A percentile compares a stretch with the other conserved stretches of the same genome.
phyloP scores from a whole-genome alignment of 2,797 vertebrate species.

The Anniella stebbinsi region DNA sequence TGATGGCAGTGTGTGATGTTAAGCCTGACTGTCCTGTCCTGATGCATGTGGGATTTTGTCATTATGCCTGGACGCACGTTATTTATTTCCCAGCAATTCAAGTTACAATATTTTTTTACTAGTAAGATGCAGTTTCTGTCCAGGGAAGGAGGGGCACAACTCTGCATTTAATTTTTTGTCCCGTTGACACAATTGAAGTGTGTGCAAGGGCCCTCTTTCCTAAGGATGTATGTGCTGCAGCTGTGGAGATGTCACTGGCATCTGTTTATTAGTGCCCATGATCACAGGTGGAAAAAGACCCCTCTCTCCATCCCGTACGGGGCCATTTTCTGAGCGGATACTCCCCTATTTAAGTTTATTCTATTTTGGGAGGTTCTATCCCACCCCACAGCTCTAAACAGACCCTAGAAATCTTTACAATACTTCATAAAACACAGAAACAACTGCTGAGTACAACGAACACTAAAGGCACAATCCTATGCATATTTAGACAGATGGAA shows the following conservation, averaged over 20 bases:
- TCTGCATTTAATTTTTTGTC: neutral
- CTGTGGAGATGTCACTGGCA: neutral
- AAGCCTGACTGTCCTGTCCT: no score
- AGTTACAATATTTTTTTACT: neutral
- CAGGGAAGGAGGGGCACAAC: neutral
- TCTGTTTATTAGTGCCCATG: neutral
- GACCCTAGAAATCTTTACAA: neutral
- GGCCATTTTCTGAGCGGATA: neutral
- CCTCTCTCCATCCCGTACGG: neutral
- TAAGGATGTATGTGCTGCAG: neutral
- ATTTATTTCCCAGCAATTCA: neutral
- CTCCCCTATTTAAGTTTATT: neutral
- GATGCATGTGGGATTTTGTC: no score
- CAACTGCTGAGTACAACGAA: no score
- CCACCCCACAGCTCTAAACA: neutral
- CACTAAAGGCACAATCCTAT: neutral
- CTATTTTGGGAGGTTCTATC: neutral
- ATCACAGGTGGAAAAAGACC: neutral
- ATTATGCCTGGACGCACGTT: no score
- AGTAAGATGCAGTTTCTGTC: neutral
- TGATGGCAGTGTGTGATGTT: neutral
- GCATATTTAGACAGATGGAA: neutral
- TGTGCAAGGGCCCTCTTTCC: neutral
- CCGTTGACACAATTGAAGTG: neutral
- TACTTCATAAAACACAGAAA: neutral